A percentile compares a stretch with the other conserved stretches of the same genome.
phyloP scores from a whole-genome alignment of 2,888 invertebrate genomes.

The Serrognathus titanus region DNA sequence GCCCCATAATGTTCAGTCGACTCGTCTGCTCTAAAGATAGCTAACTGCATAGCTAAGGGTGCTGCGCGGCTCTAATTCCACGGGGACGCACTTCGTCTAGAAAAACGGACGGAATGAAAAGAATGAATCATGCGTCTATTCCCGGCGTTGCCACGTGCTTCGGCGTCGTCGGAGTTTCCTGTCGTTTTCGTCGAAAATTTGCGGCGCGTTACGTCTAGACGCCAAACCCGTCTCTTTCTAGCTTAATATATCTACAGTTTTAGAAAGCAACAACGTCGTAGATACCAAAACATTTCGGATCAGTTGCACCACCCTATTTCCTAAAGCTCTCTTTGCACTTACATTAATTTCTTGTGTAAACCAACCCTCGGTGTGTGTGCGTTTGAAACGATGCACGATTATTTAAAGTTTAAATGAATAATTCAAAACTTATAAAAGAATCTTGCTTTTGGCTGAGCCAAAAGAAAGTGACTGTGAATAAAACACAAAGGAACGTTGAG shows the following conservation, averaged over 20 bases:
- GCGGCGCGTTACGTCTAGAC: not conserved
- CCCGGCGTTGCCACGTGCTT: conserved; percentile 32
- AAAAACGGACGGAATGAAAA: not conserved
- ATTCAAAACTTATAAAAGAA: too few relatives aligned
- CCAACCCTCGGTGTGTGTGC: too few relatives aligned
- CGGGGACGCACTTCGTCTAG: not conserved
- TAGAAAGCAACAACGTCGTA: too few relatives aligned
- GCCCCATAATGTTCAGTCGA: conserved; percentile 14
- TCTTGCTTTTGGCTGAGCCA: too few relatives aligned
- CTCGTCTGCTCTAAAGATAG: conserved; percentile 3
- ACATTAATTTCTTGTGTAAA: too few relatives aligned
- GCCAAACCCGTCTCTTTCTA: not conserved
- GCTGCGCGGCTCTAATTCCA: not conserved
- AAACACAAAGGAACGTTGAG: too few relatives aligned
- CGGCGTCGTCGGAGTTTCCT: conserved; percentile 23
- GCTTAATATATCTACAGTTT: not conserved
- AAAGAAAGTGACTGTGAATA: too few relatives aligned
- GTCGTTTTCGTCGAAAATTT: not conserved
- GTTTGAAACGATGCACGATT: too few relatives aligned
- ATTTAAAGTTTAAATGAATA: too few relatives aligned
- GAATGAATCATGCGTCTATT: conserved; percentile 27
- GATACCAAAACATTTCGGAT: too few relatives aligned
- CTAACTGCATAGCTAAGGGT: conserved; percentile 1
- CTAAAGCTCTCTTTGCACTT: too few relatives aligned
- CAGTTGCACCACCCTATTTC: too few relatives aligned